Conservation (phyloP, 2,113 vertebrate genomes). For the Talpa occidentalis region DNA sequence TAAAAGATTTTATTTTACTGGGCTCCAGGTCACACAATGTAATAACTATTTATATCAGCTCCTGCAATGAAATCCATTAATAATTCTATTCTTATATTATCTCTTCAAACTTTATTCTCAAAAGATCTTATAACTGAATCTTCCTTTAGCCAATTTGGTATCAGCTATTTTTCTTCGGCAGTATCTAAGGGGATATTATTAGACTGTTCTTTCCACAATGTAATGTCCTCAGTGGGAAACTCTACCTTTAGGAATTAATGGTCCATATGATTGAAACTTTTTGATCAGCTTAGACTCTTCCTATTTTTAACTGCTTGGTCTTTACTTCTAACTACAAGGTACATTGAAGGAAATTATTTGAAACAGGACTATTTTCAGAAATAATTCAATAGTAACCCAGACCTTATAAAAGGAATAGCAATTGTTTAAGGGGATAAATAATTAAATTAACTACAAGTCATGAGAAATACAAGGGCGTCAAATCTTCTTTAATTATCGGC, state of each 20-base stretch:
- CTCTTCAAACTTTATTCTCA: slow-evolving; percentile 45
- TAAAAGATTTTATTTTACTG: slow-evolving; percentile 24
- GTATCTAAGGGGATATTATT: slow-evolving; percentile 60
- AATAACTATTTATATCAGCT: slow-evolving; percentile 54
- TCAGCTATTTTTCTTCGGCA: slow-evolving; percentile 43
- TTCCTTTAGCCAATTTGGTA: slow-evolving; percentile 56
- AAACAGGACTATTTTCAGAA: neutral
- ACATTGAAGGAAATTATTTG: slow-evolving; percentile 19
- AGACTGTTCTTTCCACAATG: slow-evolving; percentile 37
- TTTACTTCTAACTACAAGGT: slow-evolving; percentile 41
- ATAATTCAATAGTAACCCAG: neutral
- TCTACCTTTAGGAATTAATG: slow-evolving; percentile 46
- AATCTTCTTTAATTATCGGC: neutral
- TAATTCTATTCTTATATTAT: slow-evolving; percentile 61
- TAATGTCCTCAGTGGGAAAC: neutral
- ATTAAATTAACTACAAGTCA: neutral
- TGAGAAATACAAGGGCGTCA: neutral
- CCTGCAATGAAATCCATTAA: neutral
- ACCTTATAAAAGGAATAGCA: neutral
- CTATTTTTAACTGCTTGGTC: slow-evolving; percentile 2
- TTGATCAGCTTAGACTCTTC: slow-evolving; percentile 40
- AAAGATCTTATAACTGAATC: slow-evolving; percentile 48
- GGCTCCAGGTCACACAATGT: neutral
- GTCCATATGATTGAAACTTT: slow-evolving; percentile 24
- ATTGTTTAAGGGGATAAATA: neutral